Percentiles rank a stretch among this genome's conserved stretches.
Conservation (phyloP, 2,113 vertebrate genomes). For the Nannospalax galili region DNA sequence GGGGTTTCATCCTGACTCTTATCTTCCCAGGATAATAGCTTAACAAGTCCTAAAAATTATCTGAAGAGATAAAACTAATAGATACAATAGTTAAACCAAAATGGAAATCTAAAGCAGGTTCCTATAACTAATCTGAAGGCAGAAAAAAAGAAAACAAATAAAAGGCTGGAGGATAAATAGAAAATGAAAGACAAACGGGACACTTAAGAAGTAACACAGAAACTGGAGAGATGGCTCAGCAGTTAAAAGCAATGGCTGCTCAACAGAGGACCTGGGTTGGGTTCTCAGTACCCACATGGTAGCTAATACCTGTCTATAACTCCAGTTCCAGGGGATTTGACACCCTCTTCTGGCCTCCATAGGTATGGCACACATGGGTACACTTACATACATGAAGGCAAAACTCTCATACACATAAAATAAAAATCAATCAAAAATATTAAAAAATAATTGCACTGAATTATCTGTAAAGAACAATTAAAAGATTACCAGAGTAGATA, state of each 20-base stretch:
- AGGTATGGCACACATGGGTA: too few relatives aligned
- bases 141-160: too few relatives aligned
- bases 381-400: too few relatives aligned
- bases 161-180: too few relatives aligned
- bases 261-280: too few relatives aligned
- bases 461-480: background rate
- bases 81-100: background rate
- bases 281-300: too few relatives aligned
- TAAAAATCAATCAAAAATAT: background rate
- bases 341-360: too few relatives aligned
- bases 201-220: background rate
- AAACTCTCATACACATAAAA: too few relatives aligned
- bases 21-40: background rate
- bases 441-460: conserved; percentile 13
- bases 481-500: background rate
- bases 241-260: too few relatives aligned
- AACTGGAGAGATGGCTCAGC: too few relatives aligned
- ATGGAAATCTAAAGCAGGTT: background rate
- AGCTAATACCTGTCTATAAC: too few relatives aligned
- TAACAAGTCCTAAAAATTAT: background rate
- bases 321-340: too few relatives aligned
- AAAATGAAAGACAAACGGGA: conserved; percentile 13
- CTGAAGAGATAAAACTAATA: background rate
- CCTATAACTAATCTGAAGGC: background rate
- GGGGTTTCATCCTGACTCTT: background rate